Evolutionary conservation across 2,797 vertebrate species (phyloP), one percentile per base, ranked within the genome.

Genomic region (Lepidocolaptes lacrymiger): DNA sequence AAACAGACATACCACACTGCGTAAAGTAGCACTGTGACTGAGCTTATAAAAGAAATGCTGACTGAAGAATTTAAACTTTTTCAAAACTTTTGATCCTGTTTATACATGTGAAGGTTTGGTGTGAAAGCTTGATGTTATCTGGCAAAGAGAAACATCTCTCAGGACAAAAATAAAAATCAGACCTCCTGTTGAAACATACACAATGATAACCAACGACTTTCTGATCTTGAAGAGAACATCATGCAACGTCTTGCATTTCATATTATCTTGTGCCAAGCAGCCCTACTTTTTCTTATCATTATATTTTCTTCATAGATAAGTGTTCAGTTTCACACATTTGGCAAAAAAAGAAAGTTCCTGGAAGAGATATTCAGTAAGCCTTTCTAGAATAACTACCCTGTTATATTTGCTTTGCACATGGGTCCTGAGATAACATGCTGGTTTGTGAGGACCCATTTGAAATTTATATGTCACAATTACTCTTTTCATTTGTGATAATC

Each of bases 41-140:
- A 95, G 76, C 52, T 92, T 54, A 83, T 91, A 73, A 95, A 93
- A 93, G n/a, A 91, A 72, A 89, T 83, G 73, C 87, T 92, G 93
- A 96, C 73, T 95, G 94, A 95, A 55, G 74, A 92, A 95, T 85
- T 96, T 85, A 80, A 95, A 95, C 74, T 94, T 95, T 92, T 90
- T 79, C 77, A 66, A 91, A 96, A 96, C 71, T 96, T 93, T 96
- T 96, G 89, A 94, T 95, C 86, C 89, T 95, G 69, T 94, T 95
- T 94, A 89, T 91, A 88, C 66, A 71, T 85, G 63, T 85, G 77
- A 96, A 91, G 64, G 52, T 79, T 95, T 95, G 85, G 88, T 94
- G 67, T 94, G 85, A 95, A 89, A 88, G 75, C 36, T 77, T 82
- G 77, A 72, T 95, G 90, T 88, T 87, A 95, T 15, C 51, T 72